Conservation (phyloP, 2,888 invertebrate species). For the Caradrina kadenii region DNA sequence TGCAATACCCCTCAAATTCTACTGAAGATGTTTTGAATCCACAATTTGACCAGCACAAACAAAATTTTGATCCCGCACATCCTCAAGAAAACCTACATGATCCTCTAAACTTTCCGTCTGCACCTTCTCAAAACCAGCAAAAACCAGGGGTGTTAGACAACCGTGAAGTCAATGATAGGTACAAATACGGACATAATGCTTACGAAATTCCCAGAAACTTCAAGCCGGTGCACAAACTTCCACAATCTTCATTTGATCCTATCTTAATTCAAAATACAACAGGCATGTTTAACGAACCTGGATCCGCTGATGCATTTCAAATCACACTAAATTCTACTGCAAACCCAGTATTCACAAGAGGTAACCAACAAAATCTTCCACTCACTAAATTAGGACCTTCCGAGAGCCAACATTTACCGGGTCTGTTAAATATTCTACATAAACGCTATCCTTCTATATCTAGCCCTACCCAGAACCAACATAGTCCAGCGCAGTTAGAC, state of each 20-base stretch:
- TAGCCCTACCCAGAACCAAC: neutral
- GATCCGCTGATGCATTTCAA: neutral
- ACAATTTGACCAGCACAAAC: neutral
- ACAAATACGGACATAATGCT: conserved; percentile 13
- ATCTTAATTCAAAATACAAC: neutral
- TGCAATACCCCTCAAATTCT: conserved; percentile 3
- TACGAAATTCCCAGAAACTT: neutral
- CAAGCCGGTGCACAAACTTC: neutral
- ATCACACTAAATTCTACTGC: neutral
- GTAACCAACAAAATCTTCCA: neutral
- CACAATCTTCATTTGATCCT: neutral
- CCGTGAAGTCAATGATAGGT: neutral
- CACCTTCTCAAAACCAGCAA: neutral
- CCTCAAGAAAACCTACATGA: neutral
- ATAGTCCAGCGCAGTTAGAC: neutral
- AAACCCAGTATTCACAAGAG: neutral
- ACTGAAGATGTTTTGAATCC: neutral
- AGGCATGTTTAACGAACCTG: neutral
- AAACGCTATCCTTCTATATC: no score
- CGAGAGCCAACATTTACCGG: neutral
- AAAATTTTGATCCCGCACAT: neutral
- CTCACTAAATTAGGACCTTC: neutral
- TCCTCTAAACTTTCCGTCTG: no score
- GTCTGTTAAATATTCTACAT: no score
- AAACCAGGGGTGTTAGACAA: neutral